Conservation (phyloP, 2,888 invertebrate genomes). For the Leuctra nigra region DNA sequence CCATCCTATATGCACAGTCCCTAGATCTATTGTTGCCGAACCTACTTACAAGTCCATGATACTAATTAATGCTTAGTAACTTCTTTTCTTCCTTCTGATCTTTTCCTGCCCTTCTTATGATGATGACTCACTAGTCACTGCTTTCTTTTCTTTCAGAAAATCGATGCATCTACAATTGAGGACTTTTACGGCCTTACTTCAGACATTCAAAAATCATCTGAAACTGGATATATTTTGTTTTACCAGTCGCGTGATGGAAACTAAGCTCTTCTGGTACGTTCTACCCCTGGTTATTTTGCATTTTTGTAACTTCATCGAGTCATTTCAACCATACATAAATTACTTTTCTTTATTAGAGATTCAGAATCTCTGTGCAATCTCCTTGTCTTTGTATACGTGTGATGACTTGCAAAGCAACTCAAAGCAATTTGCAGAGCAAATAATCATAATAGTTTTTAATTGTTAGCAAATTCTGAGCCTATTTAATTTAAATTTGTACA, state of each 20-base stretch:
- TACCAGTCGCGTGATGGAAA: conserved; percentile 88
- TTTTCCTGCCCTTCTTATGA: no score
- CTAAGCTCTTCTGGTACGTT: background rate
- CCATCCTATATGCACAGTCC: no score
- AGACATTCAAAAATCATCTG: conserved; percentile 97
- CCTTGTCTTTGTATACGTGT: conserved; percentile 8
- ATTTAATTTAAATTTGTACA: conserved; percentile 21
- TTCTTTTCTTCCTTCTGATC: no score
- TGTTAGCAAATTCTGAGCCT: conserved; percentile 14
- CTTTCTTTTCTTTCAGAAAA: conserved; percentile 74
- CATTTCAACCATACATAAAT: background rate
- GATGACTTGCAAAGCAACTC: background rate
- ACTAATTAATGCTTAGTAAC: no score
- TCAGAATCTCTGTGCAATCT: conserved; percentile 5
- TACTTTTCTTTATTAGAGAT: background rate
- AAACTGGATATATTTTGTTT: conserved; percentile 99
- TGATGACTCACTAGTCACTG: no score
- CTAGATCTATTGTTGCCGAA: no score
- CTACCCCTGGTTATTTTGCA: background rate
- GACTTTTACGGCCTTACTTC: conserved; percentile 99
- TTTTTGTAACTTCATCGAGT: conserved; percentile 13
- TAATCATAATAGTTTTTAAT: conserved; percentile 15
- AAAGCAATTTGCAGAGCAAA: conserved; percentile 8
- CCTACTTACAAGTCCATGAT: no score
- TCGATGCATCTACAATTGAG: conserved; percentile 97